Evolutionary conservation across 2,797 vertebrate species (phyloP).

Genomic region (Syngnathus rostellatus): DNA sequence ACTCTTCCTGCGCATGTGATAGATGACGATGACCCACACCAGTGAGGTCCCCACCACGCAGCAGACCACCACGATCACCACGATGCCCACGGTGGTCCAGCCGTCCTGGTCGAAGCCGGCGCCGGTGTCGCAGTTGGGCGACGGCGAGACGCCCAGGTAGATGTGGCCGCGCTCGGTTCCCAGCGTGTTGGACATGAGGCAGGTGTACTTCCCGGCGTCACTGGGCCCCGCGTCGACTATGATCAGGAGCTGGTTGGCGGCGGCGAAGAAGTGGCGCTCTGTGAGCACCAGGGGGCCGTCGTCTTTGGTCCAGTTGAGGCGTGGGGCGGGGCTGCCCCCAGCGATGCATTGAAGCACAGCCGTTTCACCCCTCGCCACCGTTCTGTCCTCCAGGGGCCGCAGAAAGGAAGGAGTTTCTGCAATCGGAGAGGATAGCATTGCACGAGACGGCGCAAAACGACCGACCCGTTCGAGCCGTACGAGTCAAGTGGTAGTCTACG

Average conservation of each 20-base stretch:
- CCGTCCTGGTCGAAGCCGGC: slow-evolving; percentile 72
- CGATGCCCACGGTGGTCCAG: slow-evolving; percentile 93
- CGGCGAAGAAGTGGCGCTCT: slow-evolving; percentile 94
- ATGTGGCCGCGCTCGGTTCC: slow-evolving; percentile 90
- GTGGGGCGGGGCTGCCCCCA: slow-evolving; percentile 86
- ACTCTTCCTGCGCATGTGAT: slow-evolving; percentile 89
- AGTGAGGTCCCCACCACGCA: slow-evolving; percentile 97
- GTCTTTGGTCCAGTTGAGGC: slow-evolving; percentile 96
- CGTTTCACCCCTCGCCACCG: slow-evolving; percentile 89
- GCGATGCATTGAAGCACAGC: slow-evolving; percentile 96
- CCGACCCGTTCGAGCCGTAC: slow-evolving; percentile 12
- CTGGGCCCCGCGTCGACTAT: slow-evolving; percentile 85
- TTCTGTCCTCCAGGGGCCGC: slow-evolving; percentile 81
- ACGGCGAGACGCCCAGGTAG: slow-evolving; percentile 81
- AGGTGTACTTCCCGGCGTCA: slow-evolving; percentile 91
- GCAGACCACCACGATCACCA: slow-evolving; percentile 97
- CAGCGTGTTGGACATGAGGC: slow-evolving; percentile 93
- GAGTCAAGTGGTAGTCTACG: neutral
- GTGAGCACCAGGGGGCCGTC: slow-evolving; percentile 84
- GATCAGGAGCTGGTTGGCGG: slow-evolving; percentile 91
- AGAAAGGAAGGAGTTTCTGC: slow-evolving; percentile 92
- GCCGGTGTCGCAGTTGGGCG: slow-evolving; percentile 83
- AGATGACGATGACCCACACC: slow-evolving; percentile 98
- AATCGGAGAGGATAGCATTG: slow-evolving; percentile 13
- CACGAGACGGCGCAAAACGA: slow-evolving; percentile 3